These are phyloP conservation scores for Semicossyphus pulcher DNA, from an alignment of 2,113 vertebrate genomes.

Conservation along the genomic window DNA sequence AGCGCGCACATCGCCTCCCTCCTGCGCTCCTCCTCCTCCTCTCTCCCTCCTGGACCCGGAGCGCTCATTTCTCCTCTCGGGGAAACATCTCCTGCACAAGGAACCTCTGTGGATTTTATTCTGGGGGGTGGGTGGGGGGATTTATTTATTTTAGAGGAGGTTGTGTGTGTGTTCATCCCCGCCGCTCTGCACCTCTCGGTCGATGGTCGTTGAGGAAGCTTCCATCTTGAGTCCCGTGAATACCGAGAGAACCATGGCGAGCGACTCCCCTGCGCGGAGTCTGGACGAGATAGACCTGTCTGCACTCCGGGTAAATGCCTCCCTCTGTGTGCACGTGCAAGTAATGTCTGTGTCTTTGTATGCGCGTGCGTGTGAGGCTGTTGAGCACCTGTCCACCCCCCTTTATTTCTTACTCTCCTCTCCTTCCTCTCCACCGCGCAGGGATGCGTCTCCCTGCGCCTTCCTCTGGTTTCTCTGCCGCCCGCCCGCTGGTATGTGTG, in stretches of 20 bases:
- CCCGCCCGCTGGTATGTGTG: neutral
- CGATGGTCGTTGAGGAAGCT: conserved; percentile 77
- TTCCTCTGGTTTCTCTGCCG: conserved; percentile 15
- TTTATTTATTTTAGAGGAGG: conserved; percentile 48
- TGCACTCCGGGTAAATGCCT: conserved; percentile 90
- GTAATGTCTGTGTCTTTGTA: conserved; percentile 3
- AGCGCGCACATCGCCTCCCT: conserved; percentile 38
- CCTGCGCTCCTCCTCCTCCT: conserved; percentile 9
- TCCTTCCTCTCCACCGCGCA: conserved; percentile 12
- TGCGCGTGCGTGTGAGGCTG: conserved; percentile 15
- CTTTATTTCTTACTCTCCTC: neutral
- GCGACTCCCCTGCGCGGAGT: conserved; percentile 96
- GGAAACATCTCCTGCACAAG: conserved; percentile 8
- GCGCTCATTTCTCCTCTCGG: conserved; percentile 5
- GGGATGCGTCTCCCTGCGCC: conserved; percentile 44
- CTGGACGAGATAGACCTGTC: conserved; percentile 98
- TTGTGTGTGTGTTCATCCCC: conserved; percentile 43
- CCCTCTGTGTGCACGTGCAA: conserved; percentile 3
- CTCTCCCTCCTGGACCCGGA: conserved; percentile 10
- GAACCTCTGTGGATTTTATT: conserved; percentile 26
- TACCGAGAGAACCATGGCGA: conserved; percentile 91
- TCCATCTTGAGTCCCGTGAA: conserved; percentile 74
- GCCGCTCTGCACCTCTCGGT: conserved; percentile 65
- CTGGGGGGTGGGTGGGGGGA: conserved; percentile 38
- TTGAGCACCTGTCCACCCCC: conserved; percentile 51